Conservation (phyloP, 2,888 invertebrate species). For the Cataglyphis cursor region DNA sequence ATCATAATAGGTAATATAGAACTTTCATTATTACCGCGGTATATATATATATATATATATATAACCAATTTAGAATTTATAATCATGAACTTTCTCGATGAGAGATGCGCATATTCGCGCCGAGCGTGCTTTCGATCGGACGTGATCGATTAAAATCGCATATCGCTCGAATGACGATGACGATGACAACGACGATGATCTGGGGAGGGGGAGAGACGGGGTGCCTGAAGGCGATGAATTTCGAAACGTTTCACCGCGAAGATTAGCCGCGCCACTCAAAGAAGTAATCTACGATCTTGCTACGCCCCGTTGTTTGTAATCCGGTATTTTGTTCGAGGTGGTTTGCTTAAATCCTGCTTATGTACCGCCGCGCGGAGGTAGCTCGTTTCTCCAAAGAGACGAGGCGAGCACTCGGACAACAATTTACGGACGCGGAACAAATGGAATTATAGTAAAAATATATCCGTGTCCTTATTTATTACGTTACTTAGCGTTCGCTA, state of each 20-base stretch:
- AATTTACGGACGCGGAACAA: slow-evolving; percentile 18
- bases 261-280: slow-evolving; percentile 28
- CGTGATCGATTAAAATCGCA: slow-evolving; percentile 24
- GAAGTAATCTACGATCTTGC: slow-evolving; percentile 32
- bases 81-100: slow-evolving; percentile 60
- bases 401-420: background rate
- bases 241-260: slow-evolving; percentile 24
- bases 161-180: background rate
- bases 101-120: background rate
- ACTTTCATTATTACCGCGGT: slow-evolving; percentile 62
- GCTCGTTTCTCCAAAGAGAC: slow-evolving; percentile 6
- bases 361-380: background rate
- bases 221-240: background rate
- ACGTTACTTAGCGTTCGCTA: background rate
- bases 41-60: slow-evolving; percentile 25
- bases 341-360: slow-evolving; percentile 36
- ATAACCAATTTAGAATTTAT: slow-evolving; percentile 65
- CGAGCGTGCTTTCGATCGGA: background rate
- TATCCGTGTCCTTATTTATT: background rate
- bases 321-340: slow-evolving; percentile 28
- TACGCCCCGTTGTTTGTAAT: slow-evolving; percentile 35
- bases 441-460: slow-evolving; percentile 17
- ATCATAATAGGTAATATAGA: slow-evolving; percentile 65
- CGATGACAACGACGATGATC: background rate
- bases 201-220: background rate